phyloP scores from a whole-genome alignment of 2,797 vertebrate species.

The Orientallactaga sibirica region DNA sequence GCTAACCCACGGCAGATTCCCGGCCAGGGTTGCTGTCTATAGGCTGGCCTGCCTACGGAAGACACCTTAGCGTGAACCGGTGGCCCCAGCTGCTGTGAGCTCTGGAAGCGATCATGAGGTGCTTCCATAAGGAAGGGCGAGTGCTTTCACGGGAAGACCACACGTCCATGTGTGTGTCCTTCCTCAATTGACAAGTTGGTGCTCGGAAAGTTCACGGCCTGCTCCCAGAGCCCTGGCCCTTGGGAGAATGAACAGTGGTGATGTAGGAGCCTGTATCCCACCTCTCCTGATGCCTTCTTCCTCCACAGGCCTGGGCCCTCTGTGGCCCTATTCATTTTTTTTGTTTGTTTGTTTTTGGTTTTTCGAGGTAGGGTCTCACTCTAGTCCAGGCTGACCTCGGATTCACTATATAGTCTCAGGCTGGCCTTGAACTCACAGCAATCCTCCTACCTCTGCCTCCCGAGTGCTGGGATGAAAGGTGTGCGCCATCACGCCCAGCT shows the following conservation, averaged over 20 bases:
- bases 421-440: too few relatives aligned
- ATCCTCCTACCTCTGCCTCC: too few relatives aligned
- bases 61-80: background rate
- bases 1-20: background rate
- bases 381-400: too few relatives aligned
- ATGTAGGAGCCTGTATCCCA: fast-evolving
- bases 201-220: background rate
- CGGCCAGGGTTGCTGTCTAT: background rate
- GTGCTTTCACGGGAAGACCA: background rate
- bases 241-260: too few relatives aligned
- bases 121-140: background rate
- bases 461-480: too few relatives aligned
- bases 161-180: background rate
- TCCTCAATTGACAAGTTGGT: background rate
- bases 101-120: background rate
- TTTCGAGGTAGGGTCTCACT: too few relatives aligned
- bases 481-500: too few relatives aligned
- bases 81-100: background rate
- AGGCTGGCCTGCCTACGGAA: background rate
- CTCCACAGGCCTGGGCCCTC: background rate
- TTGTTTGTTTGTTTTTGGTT: too few relatives aligned
- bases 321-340: fast-evolving
- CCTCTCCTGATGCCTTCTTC: background rate
- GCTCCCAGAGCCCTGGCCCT: background rate
- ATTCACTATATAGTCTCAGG: too few relatives aligned